phyloP scores from a whole-genome alignment of 92 coral and sea anemone genomes.

The Chrysogorgia sp. region DNA sequence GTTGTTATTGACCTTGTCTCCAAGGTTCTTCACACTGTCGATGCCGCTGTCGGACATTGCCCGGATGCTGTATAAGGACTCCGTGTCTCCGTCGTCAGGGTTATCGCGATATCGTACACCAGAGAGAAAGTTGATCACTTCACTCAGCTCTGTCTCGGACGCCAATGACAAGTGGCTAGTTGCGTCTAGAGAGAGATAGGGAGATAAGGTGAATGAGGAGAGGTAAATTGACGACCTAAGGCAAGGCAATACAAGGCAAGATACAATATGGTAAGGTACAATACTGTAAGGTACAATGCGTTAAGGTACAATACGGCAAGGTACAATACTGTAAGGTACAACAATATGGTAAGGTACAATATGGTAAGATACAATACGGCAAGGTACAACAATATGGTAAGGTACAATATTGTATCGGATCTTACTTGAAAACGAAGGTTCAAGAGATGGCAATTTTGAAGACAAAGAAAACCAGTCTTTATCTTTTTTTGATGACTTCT shows the following conservation, averaged over 20 bases:
- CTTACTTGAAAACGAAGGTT: constrained; percentile 1
- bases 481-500: constrained; percentile 35
- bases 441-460: not conserved
- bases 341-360: no score
- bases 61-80: constrained; percentile 15
- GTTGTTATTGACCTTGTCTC: constrained; percentile 1
- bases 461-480: constrained; percentile 63
- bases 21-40: constrained; percentile 66
- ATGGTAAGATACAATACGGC: no score
- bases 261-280: no score
- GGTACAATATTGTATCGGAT: not conserved
- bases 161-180: constrained; percentile 93
- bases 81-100: constrained; percentile 60
- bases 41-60: constrained; percentile 52
- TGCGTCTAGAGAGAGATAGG: constrained; percentile 54
- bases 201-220: not conserved
- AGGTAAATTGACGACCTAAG: no score
- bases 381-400: not conserved
- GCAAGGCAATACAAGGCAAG: no score
- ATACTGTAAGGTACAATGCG: no score
- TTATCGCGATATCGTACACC: constrained; percentile 68
- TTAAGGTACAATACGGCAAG: no score
- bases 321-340: no score
- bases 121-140: constrained; percentile 94
- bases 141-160: constrained; percentile 92